phyloP scores from a whole-genome alignment of 2,113 vertebrate species.

The Turnix velox region DNA sequence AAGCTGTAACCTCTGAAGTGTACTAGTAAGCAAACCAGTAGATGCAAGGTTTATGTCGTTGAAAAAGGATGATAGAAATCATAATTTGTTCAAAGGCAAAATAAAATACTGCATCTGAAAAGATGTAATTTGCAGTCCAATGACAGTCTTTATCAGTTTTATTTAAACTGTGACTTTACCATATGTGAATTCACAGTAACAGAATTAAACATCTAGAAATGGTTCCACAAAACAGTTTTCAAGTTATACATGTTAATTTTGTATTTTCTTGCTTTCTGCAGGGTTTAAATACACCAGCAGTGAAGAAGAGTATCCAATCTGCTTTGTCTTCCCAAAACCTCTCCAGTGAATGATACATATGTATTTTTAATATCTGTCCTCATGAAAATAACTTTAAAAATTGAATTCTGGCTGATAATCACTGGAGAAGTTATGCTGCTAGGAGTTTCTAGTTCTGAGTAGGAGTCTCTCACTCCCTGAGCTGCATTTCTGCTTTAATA shows the following conservation, averaged over 20 bases:
- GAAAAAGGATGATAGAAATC: neutral
- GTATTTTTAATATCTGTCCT: neutral
- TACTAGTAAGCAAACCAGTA: neutral
- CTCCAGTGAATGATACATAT: neutral
- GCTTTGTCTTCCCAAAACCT: neutral
- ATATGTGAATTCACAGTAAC: neutral
- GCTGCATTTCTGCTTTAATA: neutral
- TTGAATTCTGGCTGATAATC: neutral
- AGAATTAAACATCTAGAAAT: neutral
- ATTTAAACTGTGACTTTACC: neutral
- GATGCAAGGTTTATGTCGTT: neutral
- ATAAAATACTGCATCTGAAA: neutral
- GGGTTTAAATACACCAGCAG: neutral
- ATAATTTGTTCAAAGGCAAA: conserved; percentile 8
- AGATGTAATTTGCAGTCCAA: neutral
- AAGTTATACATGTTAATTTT: neutral
- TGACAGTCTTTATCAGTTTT: neutral
- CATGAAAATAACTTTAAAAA: neutral
- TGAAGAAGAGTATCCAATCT: neutral
- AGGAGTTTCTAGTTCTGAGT: neutral
- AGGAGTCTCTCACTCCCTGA: neutral
- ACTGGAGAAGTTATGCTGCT: neutral
- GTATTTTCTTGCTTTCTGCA: neutral
- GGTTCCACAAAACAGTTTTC: neutral
- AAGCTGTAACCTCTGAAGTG: conserved; percentile 8